Percentiles rank a stretch among this genome's conserved stretches.
phyloP scores from a whole-genome alignment of 2,797 vertebrate species.

The Silurus aristotelis region DNA sequence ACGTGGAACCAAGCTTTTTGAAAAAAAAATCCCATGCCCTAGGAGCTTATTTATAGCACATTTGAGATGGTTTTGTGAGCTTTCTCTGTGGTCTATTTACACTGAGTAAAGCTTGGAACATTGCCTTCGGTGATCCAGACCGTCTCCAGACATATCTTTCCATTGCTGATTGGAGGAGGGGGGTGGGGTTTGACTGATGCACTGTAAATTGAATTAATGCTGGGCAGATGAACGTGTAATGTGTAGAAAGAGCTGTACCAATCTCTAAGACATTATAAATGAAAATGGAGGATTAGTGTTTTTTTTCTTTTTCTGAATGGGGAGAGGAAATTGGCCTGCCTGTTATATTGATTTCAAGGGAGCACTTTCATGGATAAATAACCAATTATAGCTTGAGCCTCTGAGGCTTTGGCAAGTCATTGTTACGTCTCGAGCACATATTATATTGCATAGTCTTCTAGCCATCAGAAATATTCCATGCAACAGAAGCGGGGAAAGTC shows the following conservation, averaged over 20 bases:
- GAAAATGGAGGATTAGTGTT: constrained; percentile 67
- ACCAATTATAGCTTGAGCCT: constrained; percentile 68
- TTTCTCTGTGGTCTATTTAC: constrained; percentile 9
- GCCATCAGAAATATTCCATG: constrained; percentile 44
- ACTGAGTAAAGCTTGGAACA: constrained; percentile 5
- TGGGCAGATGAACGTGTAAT: constrained; percentile 56
- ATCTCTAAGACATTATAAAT: constrained; percentile 64
- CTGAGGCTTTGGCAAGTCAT: constrained; percentile 63
- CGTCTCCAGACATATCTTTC: constrained; percentile 58
- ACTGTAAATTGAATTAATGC: constrained; percentile 72
- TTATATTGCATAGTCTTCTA: constrained; percentile 64
- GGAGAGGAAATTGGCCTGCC: constrained; percentile 63
- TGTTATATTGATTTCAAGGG: constrained; percentile 71
- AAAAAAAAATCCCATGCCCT: neutral
- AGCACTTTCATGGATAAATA: constrained; percentile 69
- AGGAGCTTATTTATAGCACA: neutral
- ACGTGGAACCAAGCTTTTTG: neutral
- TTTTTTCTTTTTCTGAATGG: constrained; percentile 65
- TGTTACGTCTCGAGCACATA: constrained; percentile 60
- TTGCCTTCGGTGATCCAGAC: constrained; percentile 30
- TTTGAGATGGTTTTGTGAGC: neutral
- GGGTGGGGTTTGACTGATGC: constrained; percentile 53
- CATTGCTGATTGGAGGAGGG: constrained; percentile 43
- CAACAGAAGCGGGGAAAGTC: constrained; percentile 30
- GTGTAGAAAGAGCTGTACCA: constrained; percentile 56